phyloP scores from a whole-genome alignment of 2,888 invertebrate species.

The Eristalis intricaria region DNA sequence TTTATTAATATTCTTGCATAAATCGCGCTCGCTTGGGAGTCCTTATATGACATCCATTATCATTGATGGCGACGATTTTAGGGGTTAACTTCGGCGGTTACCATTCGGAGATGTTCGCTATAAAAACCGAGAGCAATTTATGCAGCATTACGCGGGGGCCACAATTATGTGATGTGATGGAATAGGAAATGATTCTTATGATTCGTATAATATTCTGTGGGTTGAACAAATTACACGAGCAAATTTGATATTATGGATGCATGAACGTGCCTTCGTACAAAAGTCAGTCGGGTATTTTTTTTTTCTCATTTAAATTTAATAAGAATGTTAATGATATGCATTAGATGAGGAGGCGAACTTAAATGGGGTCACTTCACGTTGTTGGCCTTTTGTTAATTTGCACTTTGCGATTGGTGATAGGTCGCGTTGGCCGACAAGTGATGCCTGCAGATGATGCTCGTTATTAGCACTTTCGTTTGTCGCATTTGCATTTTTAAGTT shows the following conservation, averaged over 20 bases:
- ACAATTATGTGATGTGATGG: background rate
- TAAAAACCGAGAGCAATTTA: constrained; percentile 4
- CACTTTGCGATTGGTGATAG: background rate
- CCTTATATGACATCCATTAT: constrained; percentile 21
- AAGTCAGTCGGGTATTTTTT: background rate
- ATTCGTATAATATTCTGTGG: background rate
- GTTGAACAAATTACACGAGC: background rate
- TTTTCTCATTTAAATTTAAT: background rate
- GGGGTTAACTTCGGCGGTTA: constrained; percentile 23
- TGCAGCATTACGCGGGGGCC: background rate
- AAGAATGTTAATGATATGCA: background rate
- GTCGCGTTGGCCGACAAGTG: background rate
- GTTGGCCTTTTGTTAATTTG: background rate
- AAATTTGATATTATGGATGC: background rate
- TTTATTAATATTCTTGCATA: background rate
- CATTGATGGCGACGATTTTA: constrained; percentile 17
- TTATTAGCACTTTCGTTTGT: background rate
- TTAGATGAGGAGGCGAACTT: background rate
- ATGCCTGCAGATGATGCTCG: background rate
- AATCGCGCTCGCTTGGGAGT: background rate
- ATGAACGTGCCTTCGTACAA: background rate
- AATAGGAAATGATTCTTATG: background rate
- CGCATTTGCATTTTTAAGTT: background rate
- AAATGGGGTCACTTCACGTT: background rate
- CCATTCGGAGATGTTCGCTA: background rate